These are phyloP conservation scores for Sebastes hubbsi DNA, from an alignment of 2,797 vertebrate genomes.

Conservation along the genomic window DNA sequence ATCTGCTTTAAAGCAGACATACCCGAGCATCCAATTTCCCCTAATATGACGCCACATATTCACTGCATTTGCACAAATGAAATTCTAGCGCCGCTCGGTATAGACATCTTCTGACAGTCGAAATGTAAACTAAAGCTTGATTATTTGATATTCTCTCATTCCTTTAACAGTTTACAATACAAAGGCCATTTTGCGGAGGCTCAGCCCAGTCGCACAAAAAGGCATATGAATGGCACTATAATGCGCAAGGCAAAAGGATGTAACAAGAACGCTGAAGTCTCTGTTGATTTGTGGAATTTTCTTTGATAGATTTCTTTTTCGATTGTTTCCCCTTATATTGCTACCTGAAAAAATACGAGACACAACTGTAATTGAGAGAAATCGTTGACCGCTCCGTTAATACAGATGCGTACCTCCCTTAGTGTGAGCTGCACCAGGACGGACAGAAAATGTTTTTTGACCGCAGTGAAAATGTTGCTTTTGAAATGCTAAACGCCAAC, in stretches of 20 bases:
- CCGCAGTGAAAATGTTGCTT: no score
- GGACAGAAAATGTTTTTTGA: no score
- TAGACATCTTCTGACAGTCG: not conserved
- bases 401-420: no score
- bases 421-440: accelerated
- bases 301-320: not conserved
- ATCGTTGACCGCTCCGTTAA: not conserved
- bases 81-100: accelerated
- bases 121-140: not conserved
- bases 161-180: not conserved
- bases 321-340: not conserved
- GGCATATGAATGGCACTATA: no score
- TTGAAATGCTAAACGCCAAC: no score
- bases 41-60: not conserved
- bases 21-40: not conserved
- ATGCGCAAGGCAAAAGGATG: no score
- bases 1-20: not conserved
- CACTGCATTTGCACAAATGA: not conserved
- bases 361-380: conserved; percentile 50
- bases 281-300: conserved; percentile 3
- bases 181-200: not conserved
- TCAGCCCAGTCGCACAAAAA: no score
- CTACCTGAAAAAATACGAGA: not conserved
- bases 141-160: not conserved
- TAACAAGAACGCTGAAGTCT: not conserved